A percentile compares a stretch with the other conserved stretches of the same genome.
Evolutionary conservation across 2,797 vertebrate genomes (phyloP).

Genomic region (Buphagus erythrorhynchus): DNA sequence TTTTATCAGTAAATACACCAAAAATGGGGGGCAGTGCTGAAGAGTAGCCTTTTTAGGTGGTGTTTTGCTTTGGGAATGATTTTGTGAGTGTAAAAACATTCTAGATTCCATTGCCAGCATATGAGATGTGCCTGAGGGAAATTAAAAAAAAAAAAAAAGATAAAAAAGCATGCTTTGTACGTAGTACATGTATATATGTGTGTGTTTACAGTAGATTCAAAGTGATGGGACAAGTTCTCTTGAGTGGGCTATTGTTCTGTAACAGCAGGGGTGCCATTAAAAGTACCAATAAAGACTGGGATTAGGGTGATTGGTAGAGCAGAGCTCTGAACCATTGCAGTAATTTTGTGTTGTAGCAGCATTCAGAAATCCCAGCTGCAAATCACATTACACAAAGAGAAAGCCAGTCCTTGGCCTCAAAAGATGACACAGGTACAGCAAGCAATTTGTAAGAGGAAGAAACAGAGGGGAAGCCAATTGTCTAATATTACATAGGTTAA

Average conservation of each 20-base stretch:
- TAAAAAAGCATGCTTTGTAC: neutral
- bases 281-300: neutral
- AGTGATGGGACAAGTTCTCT: neutral
- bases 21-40: neutral
- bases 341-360: slow-evolving; percentile 26
- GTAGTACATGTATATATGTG: neutral
- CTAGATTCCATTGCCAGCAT: neutral
- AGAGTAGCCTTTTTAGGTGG: neutral
- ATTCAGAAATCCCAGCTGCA: slow-evolving; percentile 40
- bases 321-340: neutral
- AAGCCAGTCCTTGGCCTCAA: neutral
- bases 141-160: neutral
- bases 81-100: neutral
- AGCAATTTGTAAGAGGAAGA: slow-evolving; percentile 34
- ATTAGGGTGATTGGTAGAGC: slow-evolving; percentile 18
- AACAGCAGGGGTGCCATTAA: slow-evolving; percentile 36
- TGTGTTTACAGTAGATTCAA: neutral
- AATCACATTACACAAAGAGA: slow-evolving; percentile 38
- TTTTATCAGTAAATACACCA: too few species aligned
- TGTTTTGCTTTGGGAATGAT: neutral
- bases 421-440: slow-evolving; percentile 40
- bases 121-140: neutral
- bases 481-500: neutral
- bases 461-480: neutral
- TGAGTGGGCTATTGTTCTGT: neutral